Conservation (phyloP, 2,113 vertebrate species). For the Psammodynastes pulverulentus region DNA sequence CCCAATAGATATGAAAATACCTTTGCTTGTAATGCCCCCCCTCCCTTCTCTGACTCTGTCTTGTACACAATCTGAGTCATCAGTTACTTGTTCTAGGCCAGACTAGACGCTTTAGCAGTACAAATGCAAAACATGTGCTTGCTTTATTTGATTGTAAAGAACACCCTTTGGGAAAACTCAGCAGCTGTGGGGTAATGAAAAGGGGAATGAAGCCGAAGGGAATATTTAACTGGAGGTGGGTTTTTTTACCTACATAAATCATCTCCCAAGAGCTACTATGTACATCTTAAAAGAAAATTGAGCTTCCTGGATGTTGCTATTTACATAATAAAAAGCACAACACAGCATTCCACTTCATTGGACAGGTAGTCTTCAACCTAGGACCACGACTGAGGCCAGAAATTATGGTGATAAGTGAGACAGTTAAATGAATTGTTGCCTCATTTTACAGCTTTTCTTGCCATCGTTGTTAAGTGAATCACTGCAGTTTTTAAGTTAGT, state of each 20-base stretch:
- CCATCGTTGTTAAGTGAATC: neutral
- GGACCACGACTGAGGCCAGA: neutral
- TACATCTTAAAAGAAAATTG: neutral
- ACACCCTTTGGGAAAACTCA: neutral
- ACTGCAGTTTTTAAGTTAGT: neutral
- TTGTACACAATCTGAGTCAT: neutral
- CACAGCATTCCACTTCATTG: neutral
- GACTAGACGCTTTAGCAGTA: neutral
- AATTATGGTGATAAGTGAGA: neutral
- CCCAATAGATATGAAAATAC: neutral
- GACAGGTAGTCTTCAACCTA: neutral
- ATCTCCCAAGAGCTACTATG: neutral
- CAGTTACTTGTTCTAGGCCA: neutral
- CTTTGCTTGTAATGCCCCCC: neutral
- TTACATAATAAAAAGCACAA: neutral
- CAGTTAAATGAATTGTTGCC: neutral
- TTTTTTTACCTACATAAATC: neutral
- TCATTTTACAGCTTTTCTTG: neutral
- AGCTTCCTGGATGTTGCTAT: neutral
- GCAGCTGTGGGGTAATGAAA: neutral
- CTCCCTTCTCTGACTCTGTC: neutral
- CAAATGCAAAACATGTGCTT: neutral
- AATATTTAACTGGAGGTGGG: neutral
- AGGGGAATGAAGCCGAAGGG: neutral
- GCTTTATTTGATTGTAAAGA: neutral